Base-by-base conservation (phyloP, 2,888 invertebrate genomes). In the Hypselothyrea guttata region DNA sequence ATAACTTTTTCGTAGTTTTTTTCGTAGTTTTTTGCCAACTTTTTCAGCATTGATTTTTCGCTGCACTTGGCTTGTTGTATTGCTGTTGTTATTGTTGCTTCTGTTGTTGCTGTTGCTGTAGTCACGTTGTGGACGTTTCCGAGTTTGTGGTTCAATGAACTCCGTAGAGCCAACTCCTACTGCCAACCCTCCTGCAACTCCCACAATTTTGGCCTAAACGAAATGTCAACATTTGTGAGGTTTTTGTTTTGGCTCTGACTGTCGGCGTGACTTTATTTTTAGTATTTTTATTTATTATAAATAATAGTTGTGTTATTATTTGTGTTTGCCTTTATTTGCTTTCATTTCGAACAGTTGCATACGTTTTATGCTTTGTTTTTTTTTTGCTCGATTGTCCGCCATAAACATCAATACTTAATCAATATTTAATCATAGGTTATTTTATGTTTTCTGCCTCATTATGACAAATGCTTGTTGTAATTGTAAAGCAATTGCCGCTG, bases 401-500 rank as follows among this genome's bases (percentile, higher is more conserved):
- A 38, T 38, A 47, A 22, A 40, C 37, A 7, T 12, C 7, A 18
- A n/a, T n/a, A 31, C 55, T 45, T 67, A 78, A 81, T 84, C 84
- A 77, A 81, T 84, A 75, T 56, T 75, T 76, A 78, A 78, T 84
- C 57, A 71, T 62, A 71, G 51, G 53, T 70, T 56, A 60, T 70
- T 81, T 38, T 16, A 38, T n/a, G n/a, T 38, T 60, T 60, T 40
- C 55, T 57, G 40, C 54, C 49, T 48, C 53, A 62, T 83, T 83
- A 75, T 64, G 68, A 61, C 68, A 71, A 57, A 75, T 61, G 45
- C 22, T 7, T 13, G 9, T 7, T 18, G 42, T 60, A 54, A 56
- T 75, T 59, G 51, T 27, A 55, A 15, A 45, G 28, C 53, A 53
- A 54, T 61, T 55, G 60, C 31, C n/a, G 18, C 12, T 45, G 34